These are phyloP conservation scores for Eriosoma lanigerum DNA, from an alignment of 1,140 invertebrate genomes.

Conservation along the genomic window DNA sequence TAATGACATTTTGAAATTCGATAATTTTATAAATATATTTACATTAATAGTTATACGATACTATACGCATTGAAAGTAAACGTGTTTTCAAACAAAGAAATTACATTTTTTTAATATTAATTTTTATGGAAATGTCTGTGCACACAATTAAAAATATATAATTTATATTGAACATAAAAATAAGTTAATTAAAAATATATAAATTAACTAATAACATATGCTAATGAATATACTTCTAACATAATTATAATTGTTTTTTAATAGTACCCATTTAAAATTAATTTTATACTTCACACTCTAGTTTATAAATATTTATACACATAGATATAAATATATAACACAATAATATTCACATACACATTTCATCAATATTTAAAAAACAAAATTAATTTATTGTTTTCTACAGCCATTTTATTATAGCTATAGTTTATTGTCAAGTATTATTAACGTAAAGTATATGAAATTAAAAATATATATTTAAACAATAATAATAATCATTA, in stretches of 20 bases:
- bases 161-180: neutral
- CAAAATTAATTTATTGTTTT: too few species aligned
- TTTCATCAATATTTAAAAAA: too few species aligned
- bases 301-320: too few species aligned
- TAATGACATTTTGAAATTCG: neutral
- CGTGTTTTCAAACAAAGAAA: neutral
- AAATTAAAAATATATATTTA: too few species aligned
- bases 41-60: neutral
- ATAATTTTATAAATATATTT: conserved; percentile 6
- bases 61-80: neutral
- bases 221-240: neutral
- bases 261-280: too few species aligned
- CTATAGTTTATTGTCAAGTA: too few species aligned
- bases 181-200: neutral
- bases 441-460: too few species aligned
- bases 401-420: too few species aligned
- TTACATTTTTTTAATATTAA: neutral
- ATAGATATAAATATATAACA: too few species aligned
- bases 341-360: too few species aligned
- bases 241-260: neutral
- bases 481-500: too few species aligned
- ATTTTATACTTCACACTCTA: too few species aligned
- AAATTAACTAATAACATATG: neutral
- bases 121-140: neutral
- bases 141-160: neutral